phyloP scores from a whole-genome alignment of 1,140 invertebrate species.

The Campoletis sonorensis region DNA sequence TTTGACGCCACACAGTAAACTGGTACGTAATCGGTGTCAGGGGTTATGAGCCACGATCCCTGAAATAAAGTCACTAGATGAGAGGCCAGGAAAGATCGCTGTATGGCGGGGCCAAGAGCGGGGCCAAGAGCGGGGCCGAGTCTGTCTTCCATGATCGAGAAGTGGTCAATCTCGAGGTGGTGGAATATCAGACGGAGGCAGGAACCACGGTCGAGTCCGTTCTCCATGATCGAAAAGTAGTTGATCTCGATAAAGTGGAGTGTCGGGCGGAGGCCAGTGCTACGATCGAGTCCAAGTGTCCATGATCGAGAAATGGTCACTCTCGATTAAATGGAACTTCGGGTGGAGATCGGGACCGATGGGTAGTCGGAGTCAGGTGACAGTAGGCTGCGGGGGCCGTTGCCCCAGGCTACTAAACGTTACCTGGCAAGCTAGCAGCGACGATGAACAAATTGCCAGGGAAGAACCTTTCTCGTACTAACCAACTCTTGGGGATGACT shows the following conservation, averaged over 20 bases:
- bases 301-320: no score
- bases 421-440: slow-evolving; percentile 6
- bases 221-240: slow-evolving; percentile 19
- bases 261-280: background rate
- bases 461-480: background rate
- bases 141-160: slow-evolving; percentile 24
- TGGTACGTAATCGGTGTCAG: background rate
- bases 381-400: slow-evolving; percentile 18
- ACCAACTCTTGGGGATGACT: slow-evolving; percentile 14
- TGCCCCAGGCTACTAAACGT: background rate
- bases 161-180: slow-evolving; percentile 6
- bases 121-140: no score
- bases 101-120: no score
- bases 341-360: background rate
- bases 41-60: background rate
- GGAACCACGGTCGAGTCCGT: slow-evolving; percentile 15
- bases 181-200: background rate
- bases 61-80: no score
- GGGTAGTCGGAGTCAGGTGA: slow-evolving; percentile 30
- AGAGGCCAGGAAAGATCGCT: no score
- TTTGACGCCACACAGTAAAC: slow-evolving; percentile 37
- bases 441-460: background rate
- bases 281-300: no score
- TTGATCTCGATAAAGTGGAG: background rate
- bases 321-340: background rate